Conservation (phyloP, 1,140 invertebrate genomes). For the Aphidius ervi region DNA sequence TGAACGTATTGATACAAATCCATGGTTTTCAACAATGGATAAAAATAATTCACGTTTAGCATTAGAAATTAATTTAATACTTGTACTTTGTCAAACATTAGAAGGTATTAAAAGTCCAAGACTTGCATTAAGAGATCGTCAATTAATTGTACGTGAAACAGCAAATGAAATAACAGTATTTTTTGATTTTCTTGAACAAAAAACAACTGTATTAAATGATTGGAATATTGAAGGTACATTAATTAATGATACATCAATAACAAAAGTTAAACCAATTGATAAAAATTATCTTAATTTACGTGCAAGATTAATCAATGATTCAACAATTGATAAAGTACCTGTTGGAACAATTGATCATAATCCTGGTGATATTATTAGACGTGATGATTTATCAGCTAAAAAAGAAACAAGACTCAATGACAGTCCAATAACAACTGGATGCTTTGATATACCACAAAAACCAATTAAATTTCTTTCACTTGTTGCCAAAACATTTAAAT, state of each 20-base stretch:
- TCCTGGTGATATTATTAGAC: constrained; percentile 12
- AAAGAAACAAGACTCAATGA: constrained; percentile 24
- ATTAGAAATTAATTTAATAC: constrained; percentile 46
- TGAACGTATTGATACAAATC: constrained; percentile 31
- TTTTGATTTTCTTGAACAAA: constrained; percentile 49
- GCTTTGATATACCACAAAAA: constrained; percentile 31
- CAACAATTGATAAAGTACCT: constrained; percentile 32
- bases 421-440: constrained; percentile 41
- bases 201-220: constrained; percentile 24
- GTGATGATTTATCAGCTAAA: constrained; percentile 8
- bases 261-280: constrained; percentile 30
- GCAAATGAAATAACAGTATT: constrained; percentile 48
- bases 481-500: constrained; percentile 46
- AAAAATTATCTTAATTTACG: constrained; percentile 23
- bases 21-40: constrained; percentile 52
- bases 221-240: constrained; percentile 33
- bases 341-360: constrained; percentile 24
- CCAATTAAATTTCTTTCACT: constrained; percentile 40
- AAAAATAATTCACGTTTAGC: constrained; percentile 48
- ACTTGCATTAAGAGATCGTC: constrained; percentile 44
- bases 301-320: constrained; percentile 37
- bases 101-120: constrained; percentile 48
- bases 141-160: constrained; percentile 49
- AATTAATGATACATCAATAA: constrained; percentile 34
- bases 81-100: constrained; percentile 46